Evolutionary conservation across 1,140 invertebrate species (phyloP), one percentile per base, ranked within the genome.

Genomic region (Dendrolimus kikuchii): DNA sequence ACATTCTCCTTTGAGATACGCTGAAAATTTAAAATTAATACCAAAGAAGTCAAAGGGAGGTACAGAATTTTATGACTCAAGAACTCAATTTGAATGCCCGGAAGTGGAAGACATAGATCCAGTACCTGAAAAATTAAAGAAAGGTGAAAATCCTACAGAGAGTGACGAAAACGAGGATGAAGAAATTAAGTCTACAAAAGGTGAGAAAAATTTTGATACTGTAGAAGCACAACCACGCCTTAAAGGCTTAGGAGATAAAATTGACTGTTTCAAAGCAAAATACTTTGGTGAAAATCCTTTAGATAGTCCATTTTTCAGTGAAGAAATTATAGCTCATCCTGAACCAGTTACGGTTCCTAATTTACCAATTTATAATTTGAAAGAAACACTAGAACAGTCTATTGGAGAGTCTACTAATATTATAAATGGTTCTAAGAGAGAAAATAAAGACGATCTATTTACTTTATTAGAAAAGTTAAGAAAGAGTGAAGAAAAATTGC

Each of bases 231-330:
- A 75, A 58, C 81, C 80, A 7, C 64, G 87, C 43, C 60, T 88
- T 4, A 71, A 65, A 51, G 90, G 90, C 7, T 76, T 94, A 6
- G 92, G 92, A 5, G 90, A 93, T 60, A 92, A 91, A 82, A 90
- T 95, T n/a, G 90, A 92, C 58, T 95, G 93, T 68, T 90, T 92
- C 10, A 93, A 92, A 77, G 81, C 81, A 4, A 93, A 92, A 83
- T 94, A 91, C 81, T 94, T 94, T 67, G 93, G 92, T 43, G 77
- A 89, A 46, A 89, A 93, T 77, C 93, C 93, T 4, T 76, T 94
- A 49, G 93, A 95, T 62, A 94, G 90, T 87, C 93, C 93, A 0
- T 84, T 94, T 57, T 94, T 94, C 72, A 77, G 88, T 50, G 92
- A 94, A 79, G 81, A 89, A 8, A 61, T 72, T 23, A 86, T 88